A percentile compares a stretch with the other conserved stretches of the same genome.
These are phyloP conservation scores for Agrochola litura DNA, from an alignment of 2,888 invertebrate genomes.

Conservation along the genomic window DNA sequence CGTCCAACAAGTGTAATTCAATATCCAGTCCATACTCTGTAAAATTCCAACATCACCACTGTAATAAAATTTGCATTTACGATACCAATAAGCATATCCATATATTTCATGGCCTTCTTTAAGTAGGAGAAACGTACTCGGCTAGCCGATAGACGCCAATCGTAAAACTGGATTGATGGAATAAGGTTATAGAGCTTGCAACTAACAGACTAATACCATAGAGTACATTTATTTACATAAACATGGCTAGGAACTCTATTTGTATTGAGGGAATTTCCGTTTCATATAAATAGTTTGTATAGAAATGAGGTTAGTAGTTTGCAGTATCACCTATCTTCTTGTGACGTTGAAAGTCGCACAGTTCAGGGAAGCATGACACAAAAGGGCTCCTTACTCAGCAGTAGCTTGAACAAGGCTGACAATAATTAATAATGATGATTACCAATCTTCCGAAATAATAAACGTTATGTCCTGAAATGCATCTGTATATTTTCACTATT, in stretches of 20 bases:
- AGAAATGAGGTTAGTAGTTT: background rate
- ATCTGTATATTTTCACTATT: background rate
- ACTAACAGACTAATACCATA: slow-evolving; percentile 21
- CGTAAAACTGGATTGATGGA: slow-evolving; percentile 37
- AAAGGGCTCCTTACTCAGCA: too few species aligned
- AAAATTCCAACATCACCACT: slow-evolving; percentile 2
- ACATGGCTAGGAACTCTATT: slow-evolving; percentile 38
- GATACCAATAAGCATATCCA: slow-evolving; percentile 39
- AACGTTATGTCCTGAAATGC: background rate
- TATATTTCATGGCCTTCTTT: slow-evolving; percentile 25
- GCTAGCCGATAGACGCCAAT: slow-evolving; percentile 10
- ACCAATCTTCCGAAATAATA: background rate
- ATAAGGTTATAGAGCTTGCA: slow-evolving; percentile 18
- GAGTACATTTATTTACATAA: slow-evolving; percentile 43
- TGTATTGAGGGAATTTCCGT: slow-evolving; percentile 38
- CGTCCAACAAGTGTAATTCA: too few species aligned
- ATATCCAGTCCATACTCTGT: background rate
- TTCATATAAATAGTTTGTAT: slow-evolving; percentile 8
- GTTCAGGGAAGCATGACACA: too few species aligned
- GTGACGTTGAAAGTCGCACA: too few species aligned
- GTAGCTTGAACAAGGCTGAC: too few species aligned
- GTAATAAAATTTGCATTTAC: slow-evolving; percentile 49
- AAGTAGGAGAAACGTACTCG: slow-evolving; percentile 21
- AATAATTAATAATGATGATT: background rate
- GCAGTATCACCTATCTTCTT: background rate